phyloP scores from a whole-genome alignment of 2,888 invertebrate genomes.

The Colostygia pectinataria region DNA sequence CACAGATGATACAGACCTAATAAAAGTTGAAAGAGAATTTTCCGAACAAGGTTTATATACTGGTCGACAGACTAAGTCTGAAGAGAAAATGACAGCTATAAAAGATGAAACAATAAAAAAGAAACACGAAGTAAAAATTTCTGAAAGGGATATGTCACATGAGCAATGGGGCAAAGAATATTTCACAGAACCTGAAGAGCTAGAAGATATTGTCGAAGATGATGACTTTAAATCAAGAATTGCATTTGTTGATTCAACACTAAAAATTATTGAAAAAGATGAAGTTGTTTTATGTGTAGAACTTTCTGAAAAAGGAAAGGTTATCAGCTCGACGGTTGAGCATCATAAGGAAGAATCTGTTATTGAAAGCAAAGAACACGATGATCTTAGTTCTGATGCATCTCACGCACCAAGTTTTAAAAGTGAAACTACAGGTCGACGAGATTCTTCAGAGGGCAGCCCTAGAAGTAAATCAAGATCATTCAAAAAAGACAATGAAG shows the following conservation, averaged over 20 bases:
- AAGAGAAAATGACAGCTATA: conserved; percentile 77
- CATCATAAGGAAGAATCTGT: conserved; percentile 76
- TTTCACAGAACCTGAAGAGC: conserved; percentile 74
- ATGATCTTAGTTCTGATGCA: conserved; percentile 74
- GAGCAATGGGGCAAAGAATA: conserved; percentile 82
- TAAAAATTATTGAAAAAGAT: conserved; percentile 75
- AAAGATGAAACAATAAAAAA: conserved; percentile 77
- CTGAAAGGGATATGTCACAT: conserved; percentile 77
- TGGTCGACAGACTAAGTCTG: conserved; percentile 72
- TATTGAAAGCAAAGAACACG: conserved; percentile 77
- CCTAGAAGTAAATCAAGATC: conserved; percentile 76
- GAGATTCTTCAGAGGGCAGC: conserved; percentile 68
- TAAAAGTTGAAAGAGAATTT: conserved; percentile 72
- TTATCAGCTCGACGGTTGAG: conserved; percentile 72
- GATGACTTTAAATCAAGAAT: conserved; percentile 65
- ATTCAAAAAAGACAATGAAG: conserved; percentile 76
- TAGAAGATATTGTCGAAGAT: conserved; percentile 74
- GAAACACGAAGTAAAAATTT: conserved; percentile 77
- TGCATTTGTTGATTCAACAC: conserved; percentile 70
- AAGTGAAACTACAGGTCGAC: conserved; percentile 67
- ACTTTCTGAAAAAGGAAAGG: conserved; percentile 73
- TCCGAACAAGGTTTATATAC: conserved; percentile 74
- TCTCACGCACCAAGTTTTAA: conserved; percentile 75
- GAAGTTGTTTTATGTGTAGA: conserved; percentile 72
- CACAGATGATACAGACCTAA: conserved; percentile 69